Conservation (phyloP, 2,888 invertebrate species). For the Euplagia quadripunctaria region DNA sequence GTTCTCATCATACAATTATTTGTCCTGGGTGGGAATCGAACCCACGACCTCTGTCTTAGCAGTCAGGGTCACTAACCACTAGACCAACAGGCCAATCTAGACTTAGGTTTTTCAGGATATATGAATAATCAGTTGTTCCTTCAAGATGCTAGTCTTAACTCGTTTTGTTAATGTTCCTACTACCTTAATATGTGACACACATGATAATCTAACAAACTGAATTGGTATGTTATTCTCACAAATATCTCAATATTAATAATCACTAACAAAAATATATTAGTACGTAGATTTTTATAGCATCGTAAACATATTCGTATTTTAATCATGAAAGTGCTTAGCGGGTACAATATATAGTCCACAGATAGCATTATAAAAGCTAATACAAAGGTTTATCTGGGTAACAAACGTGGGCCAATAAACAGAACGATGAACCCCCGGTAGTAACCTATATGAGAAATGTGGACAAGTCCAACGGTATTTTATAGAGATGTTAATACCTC, state of each 20-base stretch:
- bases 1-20: too few relatives aligned
- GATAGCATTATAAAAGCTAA: conserved; percentile 83
- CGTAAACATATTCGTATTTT: conserved; percentile 48
- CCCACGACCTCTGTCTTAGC: too few relatives aligned
- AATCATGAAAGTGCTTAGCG: conserved; percentile 56
- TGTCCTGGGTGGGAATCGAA: too few relatives aligned
- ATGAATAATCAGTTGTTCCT: too few relatives aligned
- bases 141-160: too few relatives aligned
- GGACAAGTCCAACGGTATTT: conserved; percentile 60
- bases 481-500: conserved; percentile 62
- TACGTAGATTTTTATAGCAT: conserved; percentile 40
- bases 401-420: conserved; percentile 85
- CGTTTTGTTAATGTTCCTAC: too few relatives aligned
- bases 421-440: conserved; percentile 84
- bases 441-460: conserved; percentile 84
- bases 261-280: conserved; percentile 30
- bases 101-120: too few relatives aligned
- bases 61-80: too few relatives aligned
- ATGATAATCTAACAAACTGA: too few relatives aligned
- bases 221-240: too few relatives aligned
- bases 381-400: conserved; percentile 82
- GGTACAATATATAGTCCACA: conserved; percentile 67
- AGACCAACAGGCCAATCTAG: too few relatives aligned
- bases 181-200: too few relatives aligned
- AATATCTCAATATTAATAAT: conserved; percentile 35